Evolutionary conservation across 1,140 invertebrate species (phyloP), one percentile per base, ranked within the genome.

Genomic region (Pteromalus puparum): DNA sequence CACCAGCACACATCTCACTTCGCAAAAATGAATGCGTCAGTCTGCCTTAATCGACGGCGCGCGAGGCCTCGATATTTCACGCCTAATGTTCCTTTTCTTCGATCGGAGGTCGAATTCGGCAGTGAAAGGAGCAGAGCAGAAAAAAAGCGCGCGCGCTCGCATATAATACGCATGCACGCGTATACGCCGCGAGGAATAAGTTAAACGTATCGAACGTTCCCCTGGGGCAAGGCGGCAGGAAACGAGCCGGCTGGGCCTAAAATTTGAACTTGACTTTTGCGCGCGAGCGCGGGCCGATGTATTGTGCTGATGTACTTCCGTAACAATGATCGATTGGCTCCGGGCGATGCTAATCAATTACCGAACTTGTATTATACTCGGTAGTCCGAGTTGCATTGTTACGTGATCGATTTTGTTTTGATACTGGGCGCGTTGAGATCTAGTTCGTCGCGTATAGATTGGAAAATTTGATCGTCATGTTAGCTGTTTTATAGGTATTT

Each of bases 71-170:
- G 34, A 65, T 81, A 68, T 34, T 77, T 77, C n/a, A 38, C 21
- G n/a, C 28, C 73, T 68, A 76, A 48, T 78, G 24, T 34, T 77
- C 73, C 18, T 65, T 82, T 77, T 82, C 34, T 48, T 83, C 13
- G 26, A 75, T 26, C 26, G 82, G 65, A 83, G 82, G 74, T 77
- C 74, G 30, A n/a, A 3, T 26, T 46, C 46, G 46, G 24, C 38
- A 77, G 81, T 83, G 74, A 83, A 83, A 83, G 82, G 82, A 68
- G 67, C 26, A 13, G 12, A 28, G 24, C 30, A n/a, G 34, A n/a
- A n/a, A 74, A 38, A 74, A 9, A 42, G 72, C 30, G 72, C 7
- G 34, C 38, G 9, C 9, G 30, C 30, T 34, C 30, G 30, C 30
- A 34, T 3, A 34, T 15, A 73, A 34, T 34, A 61, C 6, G 30